Evolutionary conservation across 1,140 invertebrate species (phyloP).

Genomic region (Drosophila lacteicornis): DNA sequence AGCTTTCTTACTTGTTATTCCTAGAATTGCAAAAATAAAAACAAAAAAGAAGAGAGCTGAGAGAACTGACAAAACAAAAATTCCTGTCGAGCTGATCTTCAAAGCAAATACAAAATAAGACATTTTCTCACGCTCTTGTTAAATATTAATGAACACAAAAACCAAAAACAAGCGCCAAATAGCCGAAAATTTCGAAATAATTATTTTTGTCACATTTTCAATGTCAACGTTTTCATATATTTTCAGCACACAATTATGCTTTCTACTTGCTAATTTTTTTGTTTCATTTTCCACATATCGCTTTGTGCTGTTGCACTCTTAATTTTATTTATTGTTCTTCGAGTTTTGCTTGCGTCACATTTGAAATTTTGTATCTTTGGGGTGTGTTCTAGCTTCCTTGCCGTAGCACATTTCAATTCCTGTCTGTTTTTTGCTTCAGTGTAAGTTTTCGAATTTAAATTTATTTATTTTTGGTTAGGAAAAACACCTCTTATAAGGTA

Average conservation of each 20-base stretch:
- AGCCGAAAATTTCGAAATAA: slow-evolving; percentile 36
- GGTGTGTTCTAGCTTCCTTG: background rate
- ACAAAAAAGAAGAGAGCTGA: background rate
- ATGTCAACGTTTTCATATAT: slow-evolving; percentile 49
- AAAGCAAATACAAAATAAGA: slow-evolving; percentile 16
- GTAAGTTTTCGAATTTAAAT: no score
- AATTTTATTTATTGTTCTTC: background rate
- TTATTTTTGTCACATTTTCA: slow-evolving; percentile 55
- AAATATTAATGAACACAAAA: slow-evolving; percentile 37
- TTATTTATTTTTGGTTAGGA: no score
- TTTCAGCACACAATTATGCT: slow-evolving; percentile 22
- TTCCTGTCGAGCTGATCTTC: slow-evolving; percentile 16
- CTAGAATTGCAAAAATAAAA: background rate
- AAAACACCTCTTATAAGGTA: no score
- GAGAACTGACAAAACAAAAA: slow-evolving; percentile 1
- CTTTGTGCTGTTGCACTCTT: slow-evolving; percentile 13
- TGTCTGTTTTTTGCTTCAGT: no score
- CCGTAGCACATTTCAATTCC: background rate
- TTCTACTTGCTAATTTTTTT: slow-evolving; percentile 1
- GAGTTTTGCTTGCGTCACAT: background rate
- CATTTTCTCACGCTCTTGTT: slow-evolving; percentile 24
- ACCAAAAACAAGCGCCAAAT: background rate
- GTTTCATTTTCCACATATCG: background rate
- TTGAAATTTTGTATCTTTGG: background rate
- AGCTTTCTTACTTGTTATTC: background rate